phyloP scores from a whole-genome alignment of 2,113 vertebrate genomes.

The Syngnathus floridae region DNA sequence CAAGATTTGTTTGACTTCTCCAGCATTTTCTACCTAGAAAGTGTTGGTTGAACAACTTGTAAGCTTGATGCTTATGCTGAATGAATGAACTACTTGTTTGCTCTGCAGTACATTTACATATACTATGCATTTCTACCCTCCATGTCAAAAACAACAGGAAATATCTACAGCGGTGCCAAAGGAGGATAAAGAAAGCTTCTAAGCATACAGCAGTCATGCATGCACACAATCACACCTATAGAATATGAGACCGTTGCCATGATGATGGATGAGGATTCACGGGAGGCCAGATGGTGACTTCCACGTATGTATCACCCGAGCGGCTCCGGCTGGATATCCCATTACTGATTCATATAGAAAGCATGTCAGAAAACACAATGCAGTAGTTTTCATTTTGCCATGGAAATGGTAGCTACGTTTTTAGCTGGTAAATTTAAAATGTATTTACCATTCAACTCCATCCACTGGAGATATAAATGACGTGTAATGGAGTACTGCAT shows the following conservation, averaged over 20 bases:
- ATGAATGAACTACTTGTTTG: no score
- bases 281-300: constrained; percentile 52
- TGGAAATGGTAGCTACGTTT: not conserved
- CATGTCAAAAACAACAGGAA: constrained; percentile 1
- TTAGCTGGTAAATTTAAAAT: constrained; percentile 7
- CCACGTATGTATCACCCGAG: constrained; percentile 48
- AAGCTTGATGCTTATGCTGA: no score
- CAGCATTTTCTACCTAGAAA: no score
- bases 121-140: constrained; percentile 18
- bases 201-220: constrained; percentile 7
- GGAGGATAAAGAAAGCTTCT: not conserved
- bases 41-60: no score
- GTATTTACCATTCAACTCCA: not conserved
- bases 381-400: not conserved
- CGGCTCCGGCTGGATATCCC: constrained; percentile 45
- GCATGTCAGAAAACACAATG: not conserved
- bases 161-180: constrained; percentile 17
- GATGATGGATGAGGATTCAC: constrained; percentile 50
- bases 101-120: no score
- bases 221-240: constrained; percentile 35
- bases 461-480: constrained; percentile 12
- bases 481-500: no score
- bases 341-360: constrained; percentile 26
- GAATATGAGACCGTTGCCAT: constrained; percentile 39
- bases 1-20: no score